Conservation (phyloP, 92 coral and sea anemone species). For the Ricordea florida region DNA sequence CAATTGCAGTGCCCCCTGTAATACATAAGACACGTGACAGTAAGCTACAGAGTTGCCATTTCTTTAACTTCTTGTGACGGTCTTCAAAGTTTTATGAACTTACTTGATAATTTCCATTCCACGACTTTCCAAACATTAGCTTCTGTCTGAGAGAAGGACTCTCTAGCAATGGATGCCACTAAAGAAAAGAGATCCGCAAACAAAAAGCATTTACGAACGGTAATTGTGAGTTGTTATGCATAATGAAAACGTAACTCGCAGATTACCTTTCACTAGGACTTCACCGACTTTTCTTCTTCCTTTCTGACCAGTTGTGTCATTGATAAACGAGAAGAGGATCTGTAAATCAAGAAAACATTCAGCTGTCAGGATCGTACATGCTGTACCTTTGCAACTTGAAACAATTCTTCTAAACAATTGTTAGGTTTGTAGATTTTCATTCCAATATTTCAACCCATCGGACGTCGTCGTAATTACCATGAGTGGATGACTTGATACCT, state of each 20-base stretch:
- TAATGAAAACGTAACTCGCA: not conserved
- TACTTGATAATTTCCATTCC: constrained; percentile 22
- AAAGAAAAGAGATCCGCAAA: not conserved
- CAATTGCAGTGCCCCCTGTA: constrained; percentile 3
- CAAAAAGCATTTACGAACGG: too few relatives aligned
- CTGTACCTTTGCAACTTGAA: too few relatives aligned
- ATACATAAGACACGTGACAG: not conserved
- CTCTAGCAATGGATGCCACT: constrained; percentile 1
- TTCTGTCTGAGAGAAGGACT: not conserved
- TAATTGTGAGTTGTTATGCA: too few relatives aligned
- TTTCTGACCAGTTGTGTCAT: not conserved
- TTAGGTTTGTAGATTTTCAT: too few relatives aligned
- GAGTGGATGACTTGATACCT: too few relatives aligned
- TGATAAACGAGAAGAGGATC: constrained; percentile 6
- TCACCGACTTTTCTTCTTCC: constrained; percentile 8
- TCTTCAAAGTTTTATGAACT: not conserved
- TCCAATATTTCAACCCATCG: too few relatives aligned
- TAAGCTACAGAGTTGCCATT: too few relatives aligned
- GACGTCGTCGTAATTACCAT: too few relatives aligned
- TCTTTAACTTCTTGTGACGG: too few relatives aligned
- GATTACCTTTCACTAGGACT: constrained; percentile 10
- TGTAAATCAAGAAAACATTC: not conserved
- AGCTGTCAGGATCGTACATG: too few relatives aligned
- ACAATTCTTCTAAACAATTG: too few relatives aligned
- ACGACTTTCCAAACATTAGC: not conserved